Base-by-base conservation (phyloP, 2,797 vertebrate species). In the Galaxias olidus region DNA sequence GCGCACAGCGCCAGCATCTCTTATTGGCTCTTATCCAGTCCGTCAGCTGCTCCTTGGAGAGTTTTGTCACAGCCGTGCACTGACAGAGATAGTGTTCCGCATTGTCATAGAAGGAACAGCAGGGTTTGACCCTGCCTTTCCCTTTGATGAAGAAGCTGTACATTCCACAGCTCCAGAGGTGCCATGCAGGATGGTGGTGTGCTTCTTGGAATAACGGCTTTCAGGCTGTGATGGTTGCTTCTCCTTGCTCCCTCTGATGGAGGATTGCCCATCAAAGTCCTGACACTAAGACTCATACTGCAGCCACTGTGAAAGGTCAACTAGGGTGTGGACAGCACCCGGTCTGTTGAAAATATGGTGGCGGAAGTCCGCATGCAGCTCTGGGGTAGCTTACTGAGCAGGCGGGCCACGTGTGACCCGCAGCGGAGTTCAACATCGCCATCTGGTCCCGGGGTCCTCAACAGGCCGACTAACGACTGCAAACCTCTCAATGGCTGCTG, bases 1-100 rank as follows among this genome's bases (percentile, higher is more conserved):
- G 8, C 10, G 48, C 51, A 62, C 69, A 66, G 14, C 18, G 40
- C 57, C 63, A 71, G 8, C 58, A 72, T 13, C 49, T 10, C 7
- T 57, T 64, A 18, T 73, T 76, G 4, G 12, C 40, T 4, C 47
- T 40, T 8, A 70, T 67, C 63, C 72, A 78, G 5, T 72, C 43
- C 6, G n/a, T 66, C 0, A 64, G 51, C n/a, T 69, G 68, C 0
- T 66, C 59, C 15, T 61, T 72, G 9, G 42, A 42, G 44, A 72
- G 63, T 1, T 45, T 51, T 11, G 50, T 4, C 4, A 62, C 12
- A 0, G n/a, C 40, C 11, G 5, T 18, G 18, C 66, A 72, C 20
- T 61, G 72, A 40, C 48, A 68, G n/a, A 71, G 52, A 18, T 54
- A 67, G 20, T 70, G 64, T 8, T 70, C 47, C 2, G 46, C 14